Evolutionary conservation across 2,888 invertebrate genomes (phyloP), one percentile per base, ranked within the genome.

Genomic region (Spodoptera littoralis): DNA sequence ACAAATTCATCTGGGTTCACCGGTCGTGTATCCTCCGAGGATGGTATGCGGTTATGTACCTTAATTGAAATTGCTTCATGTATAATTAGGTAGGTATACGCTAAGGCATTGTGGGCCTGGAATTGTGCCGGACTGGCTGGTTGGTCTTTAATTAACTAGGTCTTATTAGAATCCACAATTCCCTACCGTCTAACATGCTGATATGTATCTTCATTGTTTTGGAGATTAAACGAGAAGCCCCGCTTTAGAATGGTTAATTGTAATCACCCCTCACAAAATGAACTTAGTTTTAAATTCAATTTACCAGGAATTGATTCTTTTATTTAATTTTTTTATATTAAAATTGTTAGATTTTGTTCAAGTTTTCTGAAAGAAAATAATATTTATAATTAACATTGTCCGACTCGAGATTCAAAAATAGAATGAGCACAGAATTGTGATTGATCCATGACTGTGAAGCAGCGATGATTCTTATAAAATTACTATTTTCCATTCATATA

Each of bases 1-100:
- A 30, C 12, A 30, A 30, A 8, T 11, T 12, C 4, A 11, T 13
- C 36, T 3, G 9, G 42, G 30, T 12, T 46, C 36, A 9, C 49
- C 22, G 41, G 24, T 30, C 43, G 42, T 27, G 24, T 24, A n/a
- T 4, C 13, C 6, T 22, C n/a, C 44, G 36, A n/a, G 44, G 9
- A 49, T 50, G 56, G 72, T 56, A n/a, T 52, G 30, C 48, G 61
- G 60, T 49, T 48, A 45, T 18, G 36, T 46, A 18, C 47, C 46
- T 67, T 68, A 72, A 76, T 60, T 51, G 59, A 76, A 73, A 73
- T 41, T 46, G 60, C 54, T 68, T 36, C 18, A 49, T 56, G 48
- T 22, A 57, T 68, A 59, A 77, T 59, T 63, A 55, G 62, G 36
- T 13, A 22, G 27, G 13, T 42, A 36, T 36, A 36, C 36, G 9